Base-by-base conservation (phyloP, 2,113 vertebrate genomes). In the Cygnus buccinator region DNA sequence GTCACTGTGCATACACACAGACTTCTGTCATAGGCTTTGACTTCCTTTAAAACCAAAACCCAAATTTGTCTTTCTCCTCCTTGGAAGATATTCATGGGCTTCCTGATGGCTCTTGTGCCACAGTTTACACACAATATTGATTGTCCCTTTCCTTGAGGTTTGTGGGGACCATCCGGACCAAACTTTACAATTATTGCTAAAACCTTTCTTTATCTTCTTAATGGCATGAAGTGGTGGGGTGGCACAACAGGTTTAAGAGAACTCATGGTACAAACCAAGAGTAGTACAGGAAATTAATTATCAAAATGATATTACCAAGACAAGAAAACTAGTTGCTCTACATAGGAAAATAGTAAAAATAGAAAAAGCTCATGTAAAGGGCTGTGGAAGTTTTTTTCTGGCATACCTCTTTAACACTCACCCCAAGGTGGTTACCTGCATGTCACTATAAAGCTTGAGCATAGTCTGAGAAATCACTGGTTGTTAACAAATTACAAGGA, bases 41-140 rank as follows among this genome's bases (percentile, higher is more conserved):
- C 12, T 57, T 80, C 2, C 44, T 70, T 84, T 52, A 50, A n/a
- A 77, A 62, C 4, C 10, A 82, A 63, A 90, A 3, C 15, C 5
- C 23, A 20, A 2, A 19, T 72, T 52, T 83, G 16, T 54, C 29
- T 87, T 73, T 6, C 28, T 73, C 41, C 73, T 9, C 10, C 21
- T 5, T 8, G 35, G 13, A 61, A 65, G 39, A 73, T n/a, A 16
- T 18, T 23, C 1, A 0, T 61, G 28, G 11, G 3, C 7, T 77
- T 84, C 48, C 67, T 26, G 7, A 16, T 44, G 25, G 5, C 54
- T 83, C 13, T 1, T 44, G 4, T n/a, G n/a, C 43, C 5, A 58
- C 19, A 43, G 14, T 46, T 86, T 13, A 52, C 13, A 17, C 5
- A 13, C 1, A 0, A 75, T 1, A 3, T 39, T 6, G 14, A 6